Evolutionary conservation across 2,113 vertebrate genomes (phyloP).

Genomic region (Pelvicachromis taeniatus): DNA sequence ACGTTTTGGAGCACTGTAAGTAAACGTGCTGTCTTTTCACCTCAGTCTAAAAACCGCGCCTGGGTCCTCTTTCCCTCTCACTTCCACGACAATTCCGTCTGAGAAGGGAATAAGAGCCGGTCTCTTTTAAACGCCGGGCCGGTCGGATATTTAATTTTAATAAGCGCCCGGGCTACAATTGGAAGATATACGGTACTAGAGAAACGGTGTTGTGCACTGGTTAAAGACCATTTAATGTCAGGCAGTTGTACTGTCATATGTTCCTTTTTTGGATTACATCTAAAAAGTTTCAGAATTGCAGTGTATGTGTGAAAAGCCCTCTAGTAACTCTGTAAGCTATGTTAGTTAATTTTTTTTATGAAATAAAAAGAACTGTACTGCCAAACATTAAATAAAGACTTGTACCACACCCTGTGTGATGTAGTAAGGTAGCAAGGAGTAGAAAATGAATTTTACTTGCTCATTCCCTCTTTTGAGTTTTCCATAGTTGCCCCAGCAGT

Average conservation of each 20-base stretch:
- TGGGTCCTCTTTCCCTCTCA: too few species aligned
- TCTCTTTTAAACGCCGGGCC: too few species aligned
- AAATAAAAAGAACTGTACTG: not conserved
- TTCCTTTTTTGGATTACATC: not conserved
- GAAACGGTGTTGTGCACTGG: not conserved
- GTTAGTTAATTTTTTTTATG: not conserved
- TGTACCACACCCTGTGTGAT: not conserved
- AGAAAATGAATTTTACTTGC: not conserved
- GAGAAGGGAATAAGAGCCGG: too few species aligned
- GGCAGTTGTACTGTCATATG: not conserved
- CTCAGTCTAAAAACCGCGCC: too few species aligned
- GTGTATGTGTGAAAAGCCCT: not conserved
- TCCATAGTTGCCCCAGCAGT: not conserved
- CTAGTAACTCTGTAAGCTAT: not conserved
- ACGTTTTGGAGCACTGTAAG: too few species aligned
- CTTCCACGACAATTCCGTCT: too few species aligned
- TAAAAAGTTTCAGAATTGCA: not conserved
- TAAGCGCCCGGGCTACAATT: too few species aligned
- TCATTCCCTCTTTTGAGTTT: slow-evolving; percentile 1
- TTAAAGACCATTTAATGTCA: not conserved
- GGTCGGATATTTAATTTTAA: too few species aligned
- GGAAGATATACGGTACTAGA: too few species aligned
- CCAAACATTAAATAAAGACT: not conserved
- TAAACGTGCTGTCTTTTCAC: too few species aligned
- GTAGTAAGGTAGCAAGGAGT: not conserved